Percentiles rank a stretch among this genome's conserved stretches.
Evolutionary conservation across 2,888 invertebrate genomes (phyloP).

Genomic region (Eristalis intricaria): DNA sequence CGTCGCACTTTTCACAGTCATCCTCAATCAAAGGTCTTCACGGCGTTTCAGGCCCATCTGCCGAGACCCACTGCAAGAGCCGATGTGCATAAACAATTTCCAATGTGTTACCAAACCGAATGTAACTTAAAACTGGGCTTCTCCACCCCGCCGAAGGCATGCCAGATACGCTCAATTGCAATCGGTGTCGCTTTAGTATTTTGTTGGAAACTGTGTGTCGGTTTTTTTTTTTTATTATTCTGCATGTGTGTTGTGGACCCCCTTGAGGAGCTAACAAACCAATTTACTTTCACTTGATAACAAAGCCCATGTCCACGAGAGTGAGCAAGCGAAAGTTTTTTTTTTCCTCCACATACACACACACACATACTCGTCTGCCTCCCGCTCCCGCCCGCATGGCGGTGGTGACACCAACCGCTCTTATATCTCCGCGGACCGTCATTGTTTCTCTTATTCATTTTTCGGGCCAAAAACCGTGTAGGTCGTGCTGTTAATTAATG

Average conservation of each 20-base stretch:
- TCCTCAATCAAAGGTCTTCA: neutral
- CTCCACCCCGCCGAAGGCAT: neutral
- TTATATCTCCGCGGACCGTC: constrained; percentile 13
- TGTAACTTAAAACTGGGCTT: neutral
- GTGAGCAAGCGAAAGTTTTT: constrained; percentile 67
- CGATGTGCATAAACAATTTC: neutral
- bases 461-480: constrained; percentile 24
- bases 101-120: constrained; percentile 29
- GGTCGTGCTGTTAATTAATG: constrained; percentile 32
- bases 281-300: constrained; percentile 70
- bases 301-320: constrained; percentile 62
- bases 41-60: neutral
- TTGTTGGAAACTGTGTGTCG: neutral
- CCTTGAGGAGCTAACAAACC: constrained; percentile 41
- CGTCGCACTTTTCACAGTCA: too few relatives aligned
- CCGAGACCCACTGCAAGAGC: neutral
- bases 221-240: constrained; percentile 21
- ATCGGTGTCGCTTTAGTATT: neutral
- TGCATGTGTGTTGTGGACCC: constrained; percentile 18
- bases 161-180: neutral
- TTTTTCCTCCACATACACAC: neutral
- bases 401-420: constrained; percentile 9
- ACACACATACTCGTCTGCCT: neutral
- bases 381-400: neutral
- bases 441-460: constrained; percentile 30